Evolutionary conservation across 2,888 invertebrate genomes (phyloP), one percentile per base, ranked within the genome.

Genomic region (Lycia hirtaria): DNA sequence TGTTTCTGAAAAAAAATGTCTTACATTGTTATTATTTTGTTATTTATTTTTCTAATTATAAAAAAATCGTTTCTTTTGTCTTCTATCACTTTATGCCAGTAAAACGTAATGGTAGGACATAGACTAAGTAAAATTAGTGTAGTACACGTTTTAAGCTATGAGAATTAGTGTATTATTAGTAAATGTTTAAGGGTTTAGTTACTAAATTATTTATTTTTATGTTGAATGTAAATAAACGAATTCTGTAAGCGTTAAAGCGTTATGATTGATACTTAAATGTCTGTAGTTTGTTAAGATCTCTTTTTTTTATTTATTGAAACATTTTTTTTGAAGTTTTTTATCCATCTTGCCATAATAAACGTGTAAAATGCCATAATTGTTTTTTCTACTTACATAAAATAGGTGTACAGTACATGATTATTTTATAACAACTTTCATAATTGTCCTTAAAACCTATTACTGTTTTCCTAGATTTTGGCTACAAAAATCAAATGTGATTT

Each of bases 121-220:
- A 73, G 78, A 81, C 45, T 60, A 65, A 60, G 43, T 65, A 55
- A 53, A 55, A 55, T 14, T 30, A 12, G 37, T 19, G 37, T 22
- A 26, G 28, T 30, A 19, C 41, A 43, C 41, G 26, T 28, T 51
- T 19, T 64, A 64, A 63, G 63, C 60, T 64, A 67, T 67, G 56
- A 56, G 55, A 64, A 56, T 75, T 89, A 87, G 86, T 73, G 78
- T 88, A 87, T 76, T 84, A 80, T 83, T 86, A 87, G 82, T 85
- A 83, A 83, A 83, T 84, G 82, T 85, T 75, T 89, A 88, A 88
- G 88, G 81, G 76, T 80, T 88, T 87, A 87, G 87, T 76, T 64
- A 83, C 89, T 91, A 89, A 88, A 90, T 92, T 91, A 92, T 92
- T 91, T 92, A 92, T 92, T 91, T 87, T 87, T 88, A 91, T 88